phyloP scores from a whole-genome alignment of 2,797 vertebrate species.

The Knipowitschia caucasica region DNA sequence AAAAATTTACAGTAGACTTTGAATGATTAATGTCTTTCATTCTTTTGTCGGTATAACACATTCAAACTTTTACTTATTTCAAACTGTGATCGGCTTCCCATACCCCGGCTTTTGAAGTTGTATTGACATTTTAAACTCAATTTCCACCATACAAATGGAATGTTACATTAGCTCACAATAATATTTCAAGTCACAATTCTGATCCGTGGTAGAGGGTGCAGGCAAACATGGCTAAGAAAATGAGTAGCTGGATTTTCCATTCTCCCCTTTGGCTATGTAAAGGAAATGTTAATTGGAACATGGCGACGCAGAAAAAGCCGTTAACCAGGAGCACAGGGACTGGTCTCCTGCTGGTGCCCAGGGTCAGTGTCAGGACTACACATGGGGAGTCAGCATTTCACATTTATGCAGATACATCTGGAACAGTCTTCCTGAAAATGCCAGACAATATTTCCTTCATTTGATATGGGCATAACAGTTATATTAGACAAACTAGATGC shows the following conservation, averaged over 20 bases:
- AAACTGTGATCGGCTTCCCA: conserved; percentile 31
- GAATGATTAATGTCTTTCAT: conserved; percentile 15
- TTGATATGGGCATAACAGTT: too few species aligned
- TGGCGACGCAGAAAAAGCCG: conserved; percentile 32
- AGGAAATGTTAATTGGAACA: conserved; percentile 45
- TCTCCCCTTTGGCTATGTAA: conserved; percentile 40
- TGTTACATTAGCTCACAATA: conserved; percentile 67
- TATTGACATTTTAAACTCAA: conserved; percentile 73
- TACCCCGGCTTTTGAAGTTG: conserved; percentile 60
- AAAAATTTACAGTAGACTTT: conserved; percentile 20
- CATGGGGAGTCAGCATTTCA: too few species aligned
- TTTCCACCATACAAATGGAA: conserved; percentile 63
- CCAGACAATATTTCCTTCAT: too few species aligned
- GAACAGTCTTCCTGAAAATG: too few species aligned
- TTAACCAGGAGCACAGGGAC: conserved; percentile 40
- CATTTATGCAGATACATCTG: too few species aligned
- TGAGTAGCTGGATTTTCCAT: conserved; percentile 32
- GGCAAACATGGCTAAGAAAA: conserved; percentile 55
- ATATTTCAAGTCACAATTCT: conserved; percentile 64
- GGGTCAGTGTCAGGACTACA: too few species aligned
- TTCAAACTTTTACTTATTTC: conserved; percentile 21
- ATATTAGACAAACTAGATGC: too few species aligned
- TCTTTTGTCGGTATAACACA: not conserved
- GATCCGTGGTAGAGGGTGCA: conserved; percentile 29
- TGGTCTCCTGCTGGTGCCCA: too few species aligned